Evolutionary conservation across 2,113 vertebrate species (phyloP), one percentile per base, ranked within the genome.

Genomic region (Shinisaurus crocodilurus): DNA sequence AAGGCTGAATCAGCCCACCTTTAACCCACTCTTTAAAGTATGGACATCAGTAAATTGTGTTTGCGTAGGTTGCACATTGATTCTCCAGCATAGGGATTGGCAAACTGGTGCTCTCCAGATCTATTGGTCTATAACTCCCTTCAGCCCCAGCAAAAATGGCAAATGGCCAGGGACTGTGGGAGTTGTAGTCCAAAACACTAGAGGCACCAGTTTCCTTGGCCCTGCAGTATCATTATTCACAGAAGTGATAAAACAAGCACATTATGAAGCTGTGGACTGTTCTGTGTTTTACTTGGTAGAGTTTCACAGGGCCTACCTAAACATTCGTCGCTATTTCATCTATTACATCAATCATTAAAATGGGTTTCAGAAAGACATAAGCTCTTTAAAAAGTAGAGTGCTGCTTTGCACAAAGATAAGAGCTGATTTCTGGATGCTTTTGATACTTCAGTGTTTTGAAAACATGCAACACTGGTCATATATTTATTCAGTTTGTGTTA

Each of bases 251-350:
- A 90, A 89, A 7, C 40, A 79, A 90, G 89, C 82, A 89, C 16
- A 67, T 70, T 70, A 85, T 89, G 80, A 67, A 91, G 10, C 89
- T 93, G 70, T 29, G 76, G 91, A 95, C 95, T 94, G 93, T 82
- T 88, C n/a, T 95, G 82, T 93, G 93, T 82, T 89, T 37, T 95
- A 80, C 29, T 96, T 96, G 95, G 96, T 95, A 95, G 74, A 37
- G 82, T 92, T 92, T 94, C 87, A 92, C 83, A 88, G 1, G 89
- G 88, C 65, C 74, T 74, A 96, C 90, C 94, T 94, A 94, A 94
- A 57, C 77, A 93, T 90, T 29, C 92, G 32, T 90, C 89, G 87
- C 6, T 90, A 77, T 63, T 94, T 93, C 95, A 93, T 96, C 94
- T 96, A 95, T 92, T 84, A 82, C 65, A 94, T 96, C 95, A 96